Evolutionary conservation across 2,888 invertebrate genomes (phyloP).

Genomic region (Bursaphelenchus okinawaensis): DNA sequence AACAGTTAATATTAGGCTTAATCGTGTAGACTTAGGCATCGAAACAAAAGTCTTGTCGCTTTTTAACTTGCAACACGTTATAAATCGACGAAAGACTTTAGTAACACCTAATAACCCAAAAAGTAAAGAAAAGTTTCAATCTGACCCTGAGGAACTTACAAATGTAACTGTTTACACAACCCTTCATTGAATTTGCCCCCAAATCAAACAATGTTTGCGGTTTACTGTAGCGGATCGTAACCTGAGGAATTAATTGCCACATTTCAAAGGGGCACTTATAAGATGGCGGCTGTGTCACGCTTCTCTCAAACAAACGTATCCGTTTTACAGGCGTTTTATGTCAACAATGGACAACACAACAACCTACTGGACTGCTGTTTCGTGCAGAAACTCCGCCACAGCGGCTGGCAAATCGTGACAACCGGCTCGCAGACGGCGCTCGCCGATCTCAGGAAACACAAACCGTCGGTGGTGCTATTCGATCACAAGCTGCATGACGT

Average conservation of each 20-base stretch:
- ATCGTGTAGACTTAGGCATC: no score
- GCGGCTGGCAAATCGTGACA: constrained; percentile 34
- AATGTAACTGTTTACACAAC: no score
- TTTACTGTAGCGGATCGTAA: neutral
- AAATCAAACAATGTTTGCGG: neutral
- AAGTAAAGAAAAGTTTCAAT: no score
- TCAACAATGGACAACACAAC: neutral
- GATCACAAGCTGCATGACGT: constrained; percentile 43
- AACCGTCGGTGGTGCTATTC: constrained; percentile 44
- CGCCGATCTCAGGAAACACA: constrained; percentile 30
- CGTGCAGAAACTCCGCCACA: constrained; percentile 32
- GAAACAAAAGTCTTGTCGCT: no score
- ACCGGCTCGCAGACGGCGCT: constrained; percentile 16
- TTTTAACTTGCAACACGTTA: no score
- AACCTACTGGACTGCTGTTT: constrained; percentile 25
- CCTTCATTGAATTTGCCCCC: no score
- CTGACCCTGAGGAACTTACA: no score
- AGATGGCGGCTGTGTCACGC: constrained; percentile 3
- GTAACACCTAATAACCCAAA: no score
- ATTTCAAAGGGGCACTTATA: neutral
- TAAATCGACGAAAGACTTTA: no score
- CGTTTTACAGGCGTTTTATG: constrained; percentile 21
- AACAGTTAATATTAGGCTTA: no score
- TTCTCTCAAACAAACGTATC: neutral
- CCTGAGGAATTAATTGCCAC: neutral